phyloP scores from a whole-genome alignment of 1,140 invertebrate genomes.

The Leptinotarsa texana region DNA sequence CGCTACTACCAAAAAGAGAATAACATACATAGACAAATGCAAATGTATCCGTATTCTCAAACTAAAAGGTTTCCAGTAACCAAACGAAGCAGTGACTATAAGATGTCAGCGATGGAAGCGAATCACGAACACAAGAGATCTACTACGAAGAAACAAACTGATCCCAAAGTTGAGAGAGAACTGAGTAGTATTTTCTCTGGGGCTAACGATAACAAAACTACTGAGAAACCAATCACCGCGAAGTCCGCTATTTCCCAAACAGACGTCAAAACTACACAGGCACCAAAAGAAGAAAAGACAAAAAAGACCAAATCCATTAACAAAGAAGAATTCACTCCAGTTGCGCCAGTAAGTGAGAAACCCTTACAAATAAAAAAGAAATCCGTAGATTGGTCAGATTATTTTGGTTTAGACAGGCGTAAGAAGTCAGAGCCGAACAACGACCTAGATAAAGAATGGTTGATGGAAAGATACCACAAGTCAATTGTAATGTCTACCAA shows the following conservation, averaged over 20 bases:
- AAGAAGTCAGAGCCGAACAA: slow-evolving; percentile 61
- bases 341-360: slow-evolving; percentile 55
- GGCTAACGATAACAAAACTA: slow-evolving; percentile 28
- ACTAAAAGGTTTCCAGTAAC: slow-evolving; percentile 66
- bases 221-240: slow-evolving; percentile 18
- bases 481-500: slow-evolving; percentile 47
- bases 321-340: slow-evolving; percentile 38
- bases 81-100: slow-evolving; percentile 61
- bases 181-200: slow-evolving; percentile 60
- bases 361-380: slow-evolving; percentile 71
- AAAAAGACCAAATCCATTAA: slow-evolving; percentile 28
- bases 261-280: neutral
- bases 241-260: neutral
- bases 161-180: slow-evolving; percentile 60
- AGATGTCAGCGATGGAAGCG: slow-evolving; percentile 31
- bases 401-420: slow-evolving; percentile 80
- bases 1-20: slow-evolving; percentile 29
- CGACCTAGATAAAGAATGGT: slow-evolving; percentile 62
- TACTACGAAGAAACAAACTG: slow-evolving; percentile 48
- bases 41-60: slow-evolving; percentile 32
- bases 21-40: slow-evolving; percentile 2
- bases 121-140: slow-evolving; percentile 45
- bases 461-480: slow-evolving; percentile 55
- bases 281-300: slow-evolving; percentile 28
- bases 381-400: slow-evolving; percentile 81